A percentile compares a stretch with the other conserved stretches of the same genome.
Evolutionary conservation across 30 jellyfish, hydroid and myxozoan species (phyloP).

Genomic region (Phacellophora camtschatica): DNA sequence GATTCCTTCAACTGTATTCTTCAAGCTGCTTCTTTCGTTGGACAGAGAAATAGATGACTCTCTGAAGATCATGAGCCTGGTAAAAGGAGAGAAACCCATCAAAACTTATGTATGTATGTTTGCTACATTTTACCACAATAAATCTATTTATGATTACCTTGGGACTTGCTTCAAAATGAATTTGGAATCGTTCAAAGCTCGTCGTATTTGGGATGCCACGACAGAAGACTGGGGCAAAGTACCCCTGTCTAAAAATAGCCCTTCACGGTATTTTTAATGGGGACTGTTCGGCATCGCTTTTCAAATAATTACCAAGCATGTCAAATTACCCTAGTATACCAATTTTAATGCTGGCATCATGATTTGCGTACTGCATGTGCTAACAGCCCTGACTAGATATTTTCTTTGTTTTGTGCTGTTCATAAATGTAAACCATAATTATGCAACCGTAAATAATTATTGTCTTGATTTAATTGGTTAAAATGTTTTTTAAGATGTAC

Average conservation of each 20-base stretch:
- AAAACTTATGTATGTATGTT: constrained; percentile 70
- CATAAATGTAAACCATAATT: too few species aligned
- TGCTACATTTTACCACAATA: neutral
- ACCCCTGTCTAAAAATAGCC: neutral
- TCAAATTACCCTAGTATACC: neutral
- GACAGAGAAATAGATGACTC: constrained; percentile 67
- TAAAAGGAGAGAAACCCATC: constrained; percentile 78
- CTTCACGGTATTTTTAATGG: neutral
- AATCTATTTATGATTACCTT: too few species aligned
- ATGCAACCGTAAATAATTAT: too few species aligned
- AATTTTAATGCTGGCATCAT: neutral
- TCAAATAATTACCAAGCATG: too few species aligned
- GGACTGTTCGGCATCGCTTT: neutral
- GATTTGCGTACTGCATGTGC: neutral
- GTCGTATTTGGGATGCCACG: too few species aligned
- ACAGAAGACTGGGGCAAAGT: neutral
- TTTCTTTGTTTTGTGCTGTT: too few species aligned
- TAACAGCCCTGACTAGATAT: too few species aligned
- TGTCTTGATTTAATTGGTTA: too few species aligned
- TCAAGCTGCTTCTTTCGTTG: constrained; percentile 66
- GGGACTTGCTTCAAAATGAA: too few species aligned
- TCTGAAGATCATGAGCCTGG: constrained; percentile 77
- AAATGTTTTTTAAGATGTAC: too few species aligned
- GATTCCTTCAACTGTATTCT: constrained; percentile 84
- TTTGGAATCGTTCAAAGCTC: too few species aligned